Evolutionary conservation across 2,113 vertebrate genomes (phyloP).

Genomic region (Panthera uncia): DNA sequence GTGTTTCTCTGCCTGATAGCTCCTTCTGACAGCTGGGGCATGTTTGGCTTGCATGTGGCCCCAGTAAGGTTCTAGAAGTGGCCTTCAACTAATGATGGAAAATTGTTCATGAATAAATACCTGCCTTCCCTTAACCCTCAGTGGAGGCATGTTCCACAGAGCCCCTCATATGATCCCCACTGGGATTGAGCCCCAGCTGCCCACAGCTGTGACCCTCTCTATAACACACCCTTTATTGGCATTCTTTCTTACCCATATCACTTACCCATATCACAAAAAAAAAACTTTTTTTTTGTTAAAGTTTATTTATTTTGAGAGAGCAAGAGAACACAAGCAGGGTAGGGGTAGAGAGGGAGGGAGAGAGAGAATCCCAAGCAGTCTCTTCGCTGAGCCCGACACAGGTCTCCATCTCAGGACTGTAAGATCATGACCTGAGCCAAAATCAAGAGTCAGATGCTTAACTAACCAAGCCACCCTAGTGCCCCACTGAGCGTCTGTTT

Average conservation of each 20-base stretch:
- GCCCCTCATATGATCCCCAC: not conserved
- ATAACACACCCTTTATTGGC: accelerated
- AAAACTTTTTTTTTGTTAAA: not conserved
- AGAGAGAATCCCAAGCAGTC: too few species aligned
- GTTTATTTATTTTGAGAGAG: too few species aligned
- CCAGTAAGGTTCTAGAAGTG: not conserved
- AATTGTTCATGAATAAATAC: not conserved
- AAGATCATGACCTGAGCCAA: too few species aligned
- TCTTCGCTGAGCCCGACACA: too few species aligned
- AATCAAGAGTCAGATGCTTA: too few species aligned
- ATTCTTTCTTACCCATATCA: not conserved
- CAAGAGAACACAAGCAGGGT: too few species aligned
- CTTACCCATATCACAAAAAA: too few species aligned
- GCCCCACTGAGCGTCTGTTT: not conserved
- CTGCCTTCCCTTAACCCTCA: not conserved
- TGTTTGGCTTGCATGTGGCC: not conserved
- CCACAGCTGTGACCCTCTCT: not conserved
- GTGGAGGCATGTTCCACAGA: not conserved
- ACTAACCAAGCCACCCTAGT: too few species aligned
- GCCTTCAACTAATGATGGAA: not conserved
- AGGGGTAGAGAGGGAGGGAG: too few species aligned
- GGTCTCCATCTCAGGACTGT: too few species aligned
- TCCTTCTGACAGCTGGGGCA: not conserved
- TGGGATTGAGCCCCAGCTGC: not conserved
- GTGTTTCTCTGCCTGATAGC: not conserved